These are phyloP conservation scores for Lasioglossum lativentre DNA, from an alignment of 2,888 invertebrate genomes.

Conservation along the genomic window DNA sequence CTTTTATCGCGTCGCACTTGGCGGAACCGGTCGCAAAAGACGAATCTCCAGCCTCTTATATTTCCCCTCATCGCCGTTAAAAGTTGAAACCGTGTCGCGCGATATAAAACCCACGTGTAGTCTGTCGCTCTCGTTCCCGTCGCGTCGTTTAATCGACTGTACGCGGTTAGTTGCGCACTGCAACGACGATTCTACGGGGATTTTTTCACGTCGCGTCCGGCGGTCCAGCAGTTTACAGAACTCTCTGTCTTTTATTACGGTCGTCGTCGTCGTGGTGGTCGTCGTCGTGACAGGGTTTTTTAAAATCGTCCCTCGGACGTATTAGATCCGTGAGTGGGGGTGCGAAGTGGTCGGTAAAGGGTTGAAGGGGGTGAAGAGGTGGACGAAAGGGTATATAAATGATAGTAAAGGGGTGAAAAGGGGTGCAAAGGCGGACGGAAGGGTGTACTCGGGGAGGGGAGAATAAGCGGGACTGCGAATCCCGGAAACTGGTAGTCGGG, in stretches of 20 bases:
- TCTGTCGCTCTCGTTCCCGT: conserved; percentile 18
- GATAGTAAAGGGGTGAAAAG: background rate
- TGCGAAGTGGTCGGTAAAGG: conserved; percentile 58
- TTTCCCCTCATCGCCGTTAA: background rate
- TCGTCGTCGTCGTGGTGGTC: conserved; percentile 27
- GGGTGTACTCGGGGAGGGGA: background rate
- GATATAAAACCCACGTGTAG: background rate
- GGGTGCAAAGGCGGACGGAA: background rate
- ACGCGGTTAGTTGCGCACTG: background rate
- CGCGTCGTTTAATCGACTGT: conserved; percentile 57
- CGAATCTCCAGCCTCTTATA: background rate
- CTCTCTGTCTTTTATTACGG: conserved; percentile 28
- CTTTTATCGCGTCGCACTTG: background rate
- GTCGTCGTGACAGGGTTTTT: conserved; percentile 43
- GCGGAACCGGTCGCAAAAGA: background rate
- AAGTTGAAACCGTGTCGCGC: background rate
- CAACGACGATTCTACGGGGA: background rate
- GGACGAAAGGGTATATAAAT: background rate
- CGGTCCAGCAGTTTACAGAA: conserved; percentile 28
- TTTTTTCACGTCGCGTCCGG: background rate
- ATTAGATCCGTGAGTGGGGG: conserved; percentile 44
- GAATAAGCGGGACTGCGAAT: conserved; percentile 43
- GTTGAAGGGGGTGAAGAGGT: background rate
- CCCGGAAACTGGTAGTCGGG: conserved; percentile 44
- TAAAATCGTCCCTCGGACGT: conserved; percentile 32